A percentile compares a stretch with the other conserved stretches of the same genome.
These are phyloP conservation scores for Tolypeutes matacus DNA, from an alignment of 2,797 vertebrate genomes.

Conservation along the genomic window DNA sequence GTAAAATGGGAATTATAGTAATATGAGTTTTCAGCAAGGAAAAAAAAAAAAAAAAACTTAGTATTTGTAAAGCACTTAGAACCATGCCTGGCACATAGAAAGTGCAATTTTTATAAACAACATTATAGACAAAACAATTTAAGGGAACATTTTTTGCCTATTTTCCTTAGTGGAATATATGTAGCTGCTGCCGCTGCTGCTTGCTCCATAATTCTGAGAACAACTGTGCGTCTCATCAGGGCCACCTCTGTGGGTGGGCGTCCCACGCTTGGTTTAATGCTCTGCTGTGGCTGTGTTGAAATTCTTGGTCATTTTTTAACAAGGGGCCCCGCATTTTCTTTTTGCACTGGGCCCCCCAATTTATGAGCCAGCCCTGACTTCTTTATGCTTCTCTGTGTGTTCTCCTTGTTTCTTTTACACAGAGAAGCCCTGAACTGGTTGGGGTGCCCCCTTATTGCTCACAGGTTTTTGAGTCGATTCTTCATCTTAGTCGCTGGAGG, in stretches of 20 bases:
- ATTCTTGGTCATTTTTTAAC: neutral
- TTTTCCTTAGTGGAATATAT: neutral
- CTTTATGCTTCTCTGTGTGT: neutral
- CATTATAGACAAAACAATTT: neutral
- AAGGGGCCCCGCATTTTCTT: neutral
- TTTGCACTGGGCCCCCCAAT: neutral
- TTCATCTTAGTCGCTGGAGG: neutral
- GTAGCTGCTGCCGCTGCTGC: neutral
- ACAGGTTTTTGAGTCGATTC: neutral
- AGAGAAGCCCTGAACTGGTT: neutral
- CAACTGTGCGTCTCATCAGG: neutral
- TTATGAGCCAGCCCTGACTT: neutral
- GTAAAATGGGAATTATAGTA: neutral
- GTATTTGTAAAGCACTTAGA: neutral
- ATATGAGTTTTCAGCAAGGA: neutral
- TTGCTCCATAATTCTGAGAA: neutral
- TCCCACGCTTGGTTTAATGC: neutral
- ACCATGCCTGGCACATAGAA: neutral
- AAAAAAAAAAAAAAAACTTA: neutral
- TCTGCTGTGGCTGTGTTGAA: neutral
- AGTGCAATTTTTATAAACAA: neutral
- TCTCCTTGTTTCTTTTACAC: neutral
- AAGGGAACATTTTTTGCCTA: neutral
- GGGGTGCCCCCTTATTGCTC: fast-evolving
- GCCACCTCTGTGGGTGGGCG: neutral